Conservation (phyloP, 2,113 vertebrate genomes). For the Hemibates koningsi region DNA sequence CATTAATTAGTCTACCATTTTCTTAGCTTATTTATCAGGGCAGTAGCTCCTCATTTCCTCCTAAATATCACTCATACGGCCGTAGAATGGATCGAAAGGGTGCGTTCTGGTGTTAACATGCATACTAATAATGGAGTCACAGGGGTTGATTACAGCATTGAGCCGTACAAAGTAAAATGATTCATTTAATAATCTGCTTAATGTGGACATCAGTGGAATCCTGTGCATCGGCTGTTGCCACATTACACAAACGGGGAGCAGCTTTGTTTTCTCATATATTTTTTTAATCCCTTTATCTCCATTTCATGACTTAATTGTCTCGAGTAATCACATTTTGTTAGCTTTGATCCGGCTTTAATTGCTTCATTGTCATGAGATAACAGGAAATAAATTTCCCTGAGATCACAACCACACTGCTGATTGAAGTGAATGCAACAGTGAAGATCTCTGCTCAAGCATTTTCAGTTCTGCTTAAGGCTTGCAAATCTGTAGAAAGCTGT, state of each 20-base stretch:
- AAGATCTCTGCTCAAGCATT: neutral
- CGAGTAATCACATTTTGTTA: conserved; percentile 11
- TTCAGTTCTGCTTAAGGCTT: neutral
- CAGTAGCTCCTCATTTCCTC: neutral
- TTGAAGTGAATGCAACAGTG: conserved; percentile 5
- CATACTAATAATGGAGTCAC: neutral
- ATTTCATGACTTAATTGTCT: conserved; percentile 9
- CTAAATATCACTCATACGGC: neutral
- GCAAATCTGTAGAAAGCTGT: neutral
- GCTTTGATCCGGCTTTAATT: conserved; percentile 40
- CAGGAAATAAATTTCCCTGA: neutral
- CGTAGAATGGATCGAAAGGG: conserved; percentile 22
- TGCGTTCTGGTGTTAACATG: neutral
- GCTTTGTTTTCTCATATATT: neutral
- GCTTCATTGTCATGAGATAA: conserved; percentile 24
- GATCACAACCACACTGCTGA: neutral
- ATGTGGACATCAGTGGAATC: neutral
- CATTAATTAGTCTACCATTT: neutral
- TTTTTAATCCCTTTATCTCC: conserved; percentile 2
- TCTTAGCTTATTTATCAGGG: neutral
- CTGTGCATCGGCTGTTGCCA: neutral
- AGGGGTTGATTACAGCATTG: neutral
- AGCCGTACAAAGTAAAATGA: neutral
- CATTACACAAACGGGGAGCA: neutral
- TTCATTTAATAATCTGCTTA: neutral